Conservation (phyloP, 2,888 invertebrate species). For the Drosophila recens region DNA sequence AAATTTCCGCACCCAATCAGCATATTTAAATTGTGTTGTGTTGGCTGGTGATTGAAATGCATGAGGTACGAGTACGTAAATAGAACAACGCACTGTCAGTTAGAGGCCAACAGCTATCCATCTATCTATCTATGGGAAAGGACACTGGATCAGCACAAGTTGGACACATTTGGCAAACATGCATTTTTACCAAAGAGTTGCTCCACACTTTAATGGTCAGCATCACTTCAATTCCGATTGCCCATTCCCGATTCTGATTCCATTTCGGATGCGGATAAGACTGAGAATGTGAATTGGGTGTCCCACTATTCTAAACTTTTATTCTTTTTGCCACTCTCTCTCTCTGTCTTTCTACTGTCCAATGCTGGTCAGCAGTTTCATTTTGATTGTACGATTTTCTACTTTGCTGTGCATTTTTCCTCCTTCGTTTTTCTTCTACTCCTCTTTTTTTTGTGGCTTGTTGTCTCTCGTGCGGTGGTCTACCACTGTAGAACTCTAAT, state of each 20-base stretch:
- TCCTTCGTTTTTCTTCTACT: conserved; percentile 24
- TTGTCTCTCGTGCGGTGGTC: conserved; percentile 51
- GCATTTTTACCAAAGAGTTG: conserved; percentile 52
- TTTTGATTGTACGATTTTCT: conserved; percentile 76
- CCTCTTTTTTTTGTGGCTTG: conserved; percentile 23
- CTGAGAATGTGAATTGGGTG: not conserved
- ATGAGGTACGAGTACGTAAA: conserved; percentile 66
- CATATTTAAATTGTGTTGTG: conserved; percentile 80
- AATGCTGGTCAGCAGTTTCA: conserved; percentile 76
- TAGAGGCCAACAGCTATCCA: conserved; percentile 18
- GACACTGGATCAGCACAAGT: conserved; percentile 40
- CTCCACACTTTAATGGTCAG: conserved; percentile 60
- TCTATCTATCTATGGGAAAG: not conserved
- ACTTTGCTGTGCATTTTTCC: conserved; percentile 59
- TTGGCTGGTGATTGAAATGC: conserved; percentile 73
- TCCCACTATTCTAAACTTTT: not conserved
- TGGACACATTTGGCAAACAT: conserved; percentile 65
- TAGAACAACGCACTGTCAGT: conserved; percentile 54
- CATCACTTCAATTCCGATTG: conserved; percentile 31
- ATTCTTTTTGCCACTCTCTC: conserved; percentile 20
- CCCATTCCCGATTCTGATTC: conserved; percentile 28
- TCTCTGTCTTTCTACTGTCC: conserved; percentile 32
- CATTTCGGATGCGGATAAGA: conserved; percentile 14
- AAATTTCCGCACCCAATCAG: conserved; percentile 77
- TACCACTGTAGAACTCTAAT: conserved; percentile 72